Conservation (phyloP, 2,113 vertebrate species). For the Picathartes gymnocephalus region DNA sequence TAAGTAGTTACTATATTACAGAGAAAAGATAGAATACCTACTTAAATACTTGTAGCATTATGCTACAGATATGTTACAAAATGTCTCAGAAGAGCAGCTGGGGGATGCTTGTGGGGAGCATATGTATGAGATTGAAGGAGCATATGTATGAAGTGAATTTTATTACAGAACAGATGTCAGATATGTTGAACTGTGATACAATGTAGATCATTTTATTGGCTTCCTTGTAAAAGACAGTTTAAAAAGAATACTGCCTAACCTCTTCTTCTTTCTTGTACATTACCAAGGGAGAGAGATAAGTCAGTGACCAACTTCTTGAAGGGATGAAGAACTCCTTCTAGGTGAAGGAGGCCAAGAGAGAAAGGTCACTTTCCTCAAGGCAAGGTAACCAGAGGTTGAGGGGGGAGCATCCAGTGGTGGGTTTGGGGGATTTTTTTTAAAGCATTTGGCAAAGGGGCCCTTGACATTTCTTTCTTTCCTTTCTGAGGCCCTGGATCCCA, state of each 20-base stretch:
- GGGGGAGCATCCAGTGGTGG: conserved; percentile 24
- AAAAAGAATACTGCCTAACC: conserved; percentile 44
- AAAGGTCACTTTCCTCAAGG: conserved; percentile 68
- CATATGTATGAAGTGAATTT: conserved; percentile 55
- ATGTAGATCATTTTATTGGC: conserved; percentile 52
- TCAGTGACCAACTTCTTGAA: conserved; percentile 64
- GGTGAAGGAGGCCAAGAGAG: conserved; percentile 36
- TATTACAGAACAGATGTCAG: conserved; percentile 65
- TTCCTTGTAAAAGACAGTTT: conserved; percentile 57
- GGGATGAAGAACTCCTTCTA: conserved; percentile 27
- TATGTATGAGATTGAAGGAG: conserved; percentile 52
- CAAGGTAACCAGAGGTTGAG: conserved; percentile 59
- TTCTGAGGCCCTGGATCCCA: conserved; percentile 26
- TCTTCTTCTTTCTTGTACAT: conserved; percentile 49
- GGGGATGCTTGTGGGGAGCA: conserved; percentile 38
- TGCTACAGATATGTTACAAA: neutral
- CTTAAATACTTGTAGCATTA: neutral
- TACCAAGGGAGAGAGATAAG: conserved; percentile 56
- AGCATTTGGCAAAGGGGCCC: conserved; percentile 46
- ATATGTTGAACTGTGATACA: conserved; percentile 61
- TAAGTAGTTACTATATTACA: neutral
- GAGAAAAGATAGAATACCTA: neutral
- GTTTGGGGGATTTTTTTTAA: neutral
- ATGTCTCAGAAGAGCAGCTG: conserved; percentile 15
- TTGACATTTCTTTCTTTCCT: conserved; percentile 66